Evolutionary conservation across 23 tunicate species (phyloP), one percentile per base, ranked within the genome.

Genomic region (Styela plicata): DNA sequence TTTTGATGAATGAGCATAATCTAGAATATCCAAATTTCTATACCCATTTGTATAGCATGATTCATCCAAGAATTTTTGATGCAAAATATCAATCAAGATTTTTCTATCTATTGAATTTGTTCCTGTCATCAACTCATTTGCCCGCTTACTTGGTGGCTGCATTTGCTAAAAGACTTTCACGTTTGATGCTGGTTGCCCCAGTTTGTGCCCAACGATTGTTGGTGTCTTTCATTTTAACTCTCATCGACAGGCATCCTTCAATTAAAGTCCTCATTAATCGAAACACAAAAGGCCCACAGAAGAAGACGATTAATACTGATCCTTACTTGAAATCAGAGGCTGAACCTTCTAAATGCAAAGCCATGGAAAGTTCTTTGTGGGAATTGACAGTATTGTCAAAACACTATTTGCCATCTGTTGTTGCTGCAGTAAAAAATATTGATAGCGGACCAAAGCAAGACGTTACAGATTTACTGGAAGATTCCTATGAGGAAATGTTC

Each of bases 61-160:
- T 93, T 25, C 98, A 93, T 69, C 98, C 98, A 31, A 74, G 98
- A 76, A 84, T 93, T 19, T 93, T 93, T 85, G 86, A 87, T 2
- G 87, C 81, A 36, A 81, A 78, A 36, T 93, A 93, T 74, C 83
- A 82, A 70, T 63, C 84, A 34, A 82, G 98, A 16, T 93, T 88
- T 71, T 93, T 93, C 67, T 62, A 84, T 53, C 89, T 88, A 21
- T 33, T 93, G 67, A 64, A 93, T 44, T 22, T 88, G 19, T 87
- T 88, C 70, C 70, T 93, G 27, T 87, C 89, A 5, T 88, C 98
- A 33, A 87, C 93, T 25, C 89, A 93, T 70, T 64, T 93, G 16
- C 93, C 98, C 1, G 30, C 85, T 5, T 88, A 88, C 78, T 57
- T 93, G 36, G 85, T 93, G 1, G 89, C 92, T 37, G 90, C 98